A percentile compares a stretch with the other conserved stretches of the same genome.
These are phyloP conservation scores for Aphelenchoides avenae DNA, from an alignment of 1,140 invertebrate genomes.

Conservation along the genomic window DNA sequence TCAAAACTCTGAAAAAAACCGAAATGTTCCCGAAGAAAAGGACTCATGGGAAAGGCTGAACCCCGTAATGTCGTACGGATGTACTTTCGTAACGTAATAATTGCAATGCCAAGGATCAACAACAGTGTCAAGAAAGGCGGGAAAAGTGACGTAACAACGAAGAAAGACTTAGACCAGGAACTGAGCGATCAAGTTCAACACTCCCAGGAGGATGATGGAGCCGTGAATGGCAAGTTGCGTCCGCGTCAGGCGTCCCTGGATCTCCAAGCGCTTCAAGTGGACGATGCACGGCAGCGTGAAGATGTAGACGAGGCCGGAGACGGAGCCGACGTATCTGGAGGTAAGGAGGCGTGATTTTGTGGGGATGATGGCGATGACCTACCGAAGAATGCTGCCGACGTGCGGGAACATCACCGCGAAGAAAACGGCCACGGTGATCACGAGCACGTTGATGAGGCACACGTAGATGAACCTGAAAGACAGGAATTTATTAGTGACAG, in stretches of 20 bases:
- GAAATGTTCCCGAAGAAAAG: conserved; percentile 1
- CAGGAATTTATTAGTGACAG: conserved; percentile 60
- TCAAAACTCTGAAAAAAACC: conserved; percentile 9
- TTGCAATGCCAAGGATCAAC: not conserved
- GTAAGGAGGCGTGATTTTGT: conserved; percentile 14
- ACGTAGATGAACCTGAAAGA: conserved; percentile 62
- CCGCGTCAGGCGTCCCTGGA: conserved; percentile 66
- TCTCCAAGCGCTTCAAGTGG: conserved; percentile 69
- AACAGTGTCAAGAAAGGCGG: conserved; percentile 6
- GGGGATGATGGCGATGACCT: no score
- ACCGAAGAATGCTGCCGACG: conserved; percentile 81
- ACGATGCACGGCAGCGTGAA: conserved; percentile 76
- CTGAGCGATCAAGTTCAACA: conserved; percentile 62
- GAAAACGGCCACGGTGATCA: conserved; percentile 69
- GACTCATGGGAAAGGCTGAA: conserved; percentile 3
- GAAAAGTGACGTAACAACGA: not conserved
- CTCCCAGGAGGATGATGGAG: conserved; percentile 60
- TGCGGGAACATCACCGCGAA: conserved; percentile 79
- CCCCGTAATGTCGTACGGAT: not conserved
- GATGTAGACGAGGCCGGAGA: conserved; percentile 78
- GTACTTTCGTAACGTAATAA: not conserved
- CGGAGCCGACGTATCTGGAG: conserved; percentile 75
- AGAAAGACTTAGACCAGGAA: conserved; percentile 56
- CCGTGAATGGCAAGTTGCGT: conserved; percentile 56
- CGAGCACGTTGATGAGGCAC: conserved; percentile 60